A percentile compares a stretch with the other conserved stretches of the same genome.
Evolutionary conservation across 2,797 vertebrate genomes (phyloP).

Genomic region (Lemur catta): DNA sequence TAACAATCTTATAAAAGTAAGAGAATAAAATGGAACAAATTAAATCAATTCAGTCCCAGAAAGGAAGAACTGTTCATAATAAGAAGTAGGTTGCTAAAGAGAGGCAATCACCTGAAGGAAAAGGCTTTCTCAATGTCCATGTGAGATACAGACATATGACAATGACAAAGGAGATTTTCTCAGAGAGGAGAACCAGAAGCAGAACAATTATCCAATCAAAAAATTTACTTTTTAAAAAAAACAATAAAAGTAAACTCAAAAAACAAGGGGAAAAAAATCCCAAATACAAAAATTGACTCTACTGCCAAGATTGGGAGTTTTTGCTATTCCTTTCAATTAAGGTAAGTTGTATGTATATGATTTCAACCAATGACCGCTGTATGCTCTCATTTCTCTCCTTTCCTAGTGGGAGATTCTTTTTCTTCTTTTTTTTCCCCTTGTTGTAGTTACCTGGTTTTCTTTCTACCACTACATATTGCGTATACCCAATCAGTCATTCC

Average conservation of each 20-base stretch:
- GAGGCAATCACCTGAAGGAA: neutral
- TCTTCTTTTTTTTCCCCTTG: neutral
- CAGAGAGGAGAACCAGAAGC: neutral
- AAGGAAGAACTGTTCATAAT: neutral
- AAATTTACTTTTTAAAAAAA: neutral
- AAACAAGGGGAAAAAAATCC: neutral
- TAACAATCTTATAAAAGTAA: neutral
- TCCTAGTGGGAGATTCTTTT: neutral
- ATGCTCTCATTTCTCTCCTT: neutral
- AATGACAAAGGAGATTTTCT: neutral
- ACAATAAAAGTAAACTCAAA: too few species aligned
- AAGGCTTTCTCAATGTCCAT: neutral
- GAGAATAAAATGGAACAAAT: conserved; percentile 9
- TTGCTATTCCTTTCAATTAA: neutral
- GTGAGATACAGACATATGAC: neutral
- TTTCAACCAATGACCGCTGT: neutral
- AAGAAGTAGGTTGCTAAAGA: neutral
- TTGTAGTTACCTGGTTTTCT: neutral
- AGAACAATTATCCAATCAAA: neutral
- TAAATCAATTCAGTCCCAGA: neutral
- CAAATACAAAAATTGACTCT: neutral
- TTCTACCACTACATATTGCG: neutral
- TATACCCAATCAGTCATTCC: neutral
- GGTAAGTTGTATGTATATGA: neutral
- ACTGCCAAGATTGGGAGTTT: neutral